Base-by-base conservation (phyloP, 1,140 invertebrate species). In the Tetramorium alpestre region DNA sequence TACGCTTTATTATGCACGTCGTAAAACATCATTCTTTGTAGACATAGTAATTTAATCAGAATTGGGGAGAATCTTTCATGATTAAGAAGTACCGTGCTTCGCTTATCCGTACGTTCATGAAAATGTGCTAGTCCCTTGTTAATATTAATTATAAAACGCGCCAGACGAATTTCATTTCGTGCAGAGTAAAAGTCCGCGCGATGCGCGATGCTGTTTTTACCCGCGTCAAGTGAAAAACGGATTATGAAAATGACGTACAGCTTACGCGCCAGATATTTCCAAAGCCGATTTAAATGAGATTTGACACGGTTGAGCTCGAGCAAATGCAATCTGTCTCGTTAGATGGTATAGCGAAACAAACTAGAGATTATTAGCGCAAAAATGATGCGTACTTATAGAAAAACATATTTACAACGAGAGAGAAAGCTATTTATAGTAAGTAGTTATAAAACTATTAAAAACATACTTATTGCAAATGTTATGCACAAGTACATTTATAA, bases 281-380 rank as follows among this genome's bases (percentile, higher is more conserved):
- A 85, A 85, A 78, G 73, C 47, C 47, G 84, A 85, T 85, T 85
- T 76, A 64, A 78, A 85, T 75, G 69, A 60, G 67, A 82, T 82
- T 82, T 58, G 41, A 75, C 69, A 75, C 60, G 25, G 28, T 49
- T 73, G 44, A 75, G 54, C 54, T 60, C 44, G 4, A 16, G 3
- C 54, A 73, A 41, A 58, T 8, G 33, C 47, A 69, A 84, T n/a
- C 41, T 75, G 54, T 60, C 41, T 62, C 80, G 41, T 84, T 49
- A 75, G 62, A 60, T 5, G 22, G 28, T n/a, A 28, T 47, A 60
- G 54, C 13, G 10, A 49, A 56, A 62, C 28, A 67, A 33, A 73
- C 38, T 47, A 28, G 28, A 56, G 28, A 84, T 49, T 73, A 73
- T 75, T 16, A 6, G 8, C 1, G 22, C 7, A 75, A 60, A 84